A percentile compares a stretch with the other conserved stretches of the same genome.
These are phyloP conservation scores for Meandrina meandrites DNA, from an alignment of 92 coral and sea anemone genomes.

Conservation along the genomic window DNA sequence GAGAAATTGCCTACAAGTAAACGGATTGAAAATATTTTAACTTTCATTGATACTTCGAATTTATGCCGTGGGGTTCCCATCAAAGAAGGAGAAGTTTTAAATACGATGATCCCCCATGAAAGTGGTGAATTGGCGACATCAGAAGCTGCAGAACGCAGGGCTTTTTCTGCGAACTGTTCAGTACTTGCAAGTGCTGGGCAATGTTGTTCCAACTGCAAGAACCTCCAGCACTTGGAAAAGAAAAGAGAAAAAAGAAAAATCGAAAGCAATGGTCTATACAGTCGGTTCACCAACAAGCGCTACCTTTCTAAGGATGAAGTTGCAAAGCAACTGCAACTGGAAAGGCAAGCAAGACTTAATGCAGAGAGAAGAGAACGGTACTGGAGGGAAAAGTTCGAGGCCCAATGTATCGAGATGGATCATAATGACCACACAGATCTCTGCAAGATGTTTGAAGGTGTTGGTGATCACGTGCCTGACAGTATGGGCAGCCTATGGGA, in stretches of 20 bases:
- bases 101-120: conserved; percentile 23
- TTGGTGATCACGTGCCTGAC: conserved; percentile 42
- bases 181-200: conserved; percentile 23
- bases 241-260: conserved; percentile 31
- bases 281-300: conserved; percentile 36
- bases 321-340: conserved; percentile 17
- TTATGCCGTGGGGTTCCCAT: conserved; percentile 27
- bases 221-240: conserved; percentile 7
- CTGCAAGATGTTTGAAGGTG: conserved; percentile 21
- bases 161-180: conserved; percentile 30
- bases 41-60: not conserved
- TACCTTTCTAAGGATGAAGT: conserved; percentile 36
- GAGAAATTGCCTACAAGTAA: not conserved
- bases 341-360: conserved; percentile 36
- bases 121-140: conserved; percentile 22
- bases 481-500: conserved; percentile 43
- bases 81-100: conserved; percentile 13
- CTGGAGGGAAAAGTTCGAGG: conserved; percentile 36
- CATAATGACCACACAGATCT: conserved; percentile 55
- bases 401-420: conserved; percentile 43
- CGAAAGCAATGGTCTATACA: conserved; percentile 7
- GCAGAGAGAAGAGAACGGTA: conserved; percentile 33
- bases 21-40: conserved; percentile 3
- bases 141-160: conserved; percentile 21
- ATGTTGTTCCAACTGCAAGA: conserved; percentile 30